phyloP scores from a whole-genome alignment of 1,140 invertebrate genomes.

The Asbolus verrucosus region DNA sequence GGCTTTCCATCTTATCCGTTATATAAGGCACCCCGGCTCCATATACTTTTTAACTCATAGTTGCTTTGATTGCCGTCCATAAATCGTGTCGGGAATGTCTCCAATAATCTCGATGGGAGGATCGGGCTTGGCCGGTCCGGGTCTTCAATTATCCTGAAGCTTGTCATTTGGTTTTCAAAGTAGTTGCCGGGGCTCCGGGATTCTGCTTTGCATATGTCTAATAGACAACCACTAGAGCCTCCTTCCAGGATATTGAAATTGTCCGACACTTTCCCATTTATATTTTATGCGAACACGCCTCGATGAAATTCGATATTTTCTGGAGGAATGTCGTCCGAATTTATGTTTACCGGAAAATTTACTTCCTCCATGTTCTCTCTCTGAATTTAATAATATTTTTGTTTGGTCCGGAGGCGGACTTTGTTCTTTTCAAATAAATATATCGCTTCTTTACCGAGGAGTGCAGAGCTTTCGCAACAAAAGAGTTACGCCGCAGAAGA shows the following conservation, averaged over 20 bases:
- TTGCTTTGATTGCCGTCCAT: slow-evolving; percentile 47
- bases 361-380: background rate
- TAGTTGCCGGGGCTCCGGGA: slow-evolving; percentile 31
- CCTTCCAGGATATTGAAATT: slow-evolving; percentile 34
- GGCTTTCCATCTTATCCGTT: slow-evolving; percentile 15
- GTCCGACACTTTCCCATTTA: slow-evolving; percentile 17
- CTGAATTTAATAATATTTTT: slow-evolving; percentile 32
- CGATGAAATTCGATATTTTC: slow-evolving; percentile 33
- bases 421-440: slow-evolving; percentile 38
- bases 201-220: slow-evolving; percentile 46
- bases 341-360: slow-evolving; percentile 32
- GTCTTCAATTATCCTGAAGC: slow-evolving; percentile 50
- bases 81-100: slow-evolving; percentile 44
- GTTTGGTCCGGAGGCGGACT: slow-evolving; percentile 22
- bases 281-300: slow-evolving; percentile 28
- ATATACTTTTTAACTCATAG: slow-evolving; percentile 51
- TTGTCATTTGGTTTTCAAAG: slow-evolving; percentile 52
- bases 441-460: background rate
- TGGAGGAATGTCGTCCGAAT: slow-evolving; percentile 11
- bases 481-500: slow-evolving; percentile 4
- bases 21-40: slow-evolving; percentile 8
- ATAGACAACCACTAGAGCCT: slow-evolving; percentile 38
- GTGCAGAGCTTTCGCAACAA: background rate
- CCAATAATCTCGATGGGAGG: slow-evolving; percentile 44
- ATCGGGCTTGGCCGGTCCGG: slow-evolving; percentile 8